Conservation (phyloP, 2,797 vertebrate genomes). For the Yasuhikotakia modesta region DNA sequence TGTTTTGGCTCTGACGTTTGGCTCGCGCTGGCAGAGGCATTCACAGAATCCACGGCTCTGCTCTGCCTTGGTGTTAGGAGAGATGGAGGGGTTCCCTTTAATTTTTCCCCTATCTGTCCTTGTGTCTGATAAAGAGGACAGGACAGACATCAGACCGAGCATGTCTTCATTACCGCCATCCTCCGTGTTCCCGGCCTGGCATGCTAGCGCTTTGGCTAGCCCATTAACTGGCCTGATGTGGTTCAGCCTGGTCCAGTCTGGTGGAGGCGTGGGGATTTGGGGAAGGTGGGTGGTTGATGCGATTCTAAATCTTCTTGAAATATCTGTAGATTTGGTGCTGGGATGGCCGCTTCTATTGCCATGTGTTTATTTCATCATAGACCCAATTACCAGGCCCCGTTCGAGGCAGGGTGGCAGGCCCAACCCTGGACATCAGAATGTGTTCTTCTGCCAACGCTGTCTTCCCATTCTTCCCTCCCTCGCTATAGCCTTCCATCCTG, state of each 20-base stretch:
- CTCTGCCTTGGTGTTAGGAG: conserved; percentile 38
- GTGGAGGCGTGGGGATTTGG: conserved; percentile 56
- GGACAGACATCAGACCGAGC: conserved; percentile 56
- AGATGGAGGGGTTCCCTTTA: conserved; percentile 41
- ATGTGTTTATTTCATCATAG: conserved; percentile 42
- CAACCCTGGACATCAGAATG: conserved; percentile 59
- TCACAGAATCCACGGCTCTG: conserved; percentile 40
- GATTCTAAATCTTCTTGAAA: conserved; percentile 55
- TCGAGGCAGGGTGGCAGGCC: conserved; percentile 53
- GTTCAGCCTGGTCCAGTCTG: conserved; percentile 49
- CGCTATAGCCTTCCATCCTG: conserved; percentile 71
- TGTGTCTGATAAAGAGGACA: conserved; percentile 49
- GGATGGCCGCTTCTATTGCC: conserved; percentile 45
- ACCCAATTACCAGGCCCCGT: conserved; percentile 56
- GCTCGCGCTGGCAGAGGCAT: conserved; percentile 31
- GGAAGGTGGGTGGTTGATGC: conserved; percentile 30
- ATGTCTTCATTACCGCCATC: conserved; percentile 74
- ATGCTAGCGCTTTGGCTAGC: conserved; percentile 68
- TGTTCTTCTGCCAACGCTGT: conserved; percentile 55
- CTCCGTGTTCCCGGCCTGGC: conserved; percentile 68
- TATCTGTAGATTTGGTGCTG: conserved; percentile 47
- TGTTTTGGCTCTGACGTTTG: conserved; percentile 38
- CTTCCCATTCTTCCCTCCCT: conserved; percentile 61
- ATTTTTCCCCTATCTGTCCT: conserved; percentile 9
- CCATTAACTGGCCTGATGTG: conserved; percentile 69